A percentile compares a stretch with the other conserved stretches of the same genome.
These are phyloP conservation scores for Drosophila dives DNA, from an alignment of 2,888 invertebrate genomes.

Conservation along the genomic window DNA sequence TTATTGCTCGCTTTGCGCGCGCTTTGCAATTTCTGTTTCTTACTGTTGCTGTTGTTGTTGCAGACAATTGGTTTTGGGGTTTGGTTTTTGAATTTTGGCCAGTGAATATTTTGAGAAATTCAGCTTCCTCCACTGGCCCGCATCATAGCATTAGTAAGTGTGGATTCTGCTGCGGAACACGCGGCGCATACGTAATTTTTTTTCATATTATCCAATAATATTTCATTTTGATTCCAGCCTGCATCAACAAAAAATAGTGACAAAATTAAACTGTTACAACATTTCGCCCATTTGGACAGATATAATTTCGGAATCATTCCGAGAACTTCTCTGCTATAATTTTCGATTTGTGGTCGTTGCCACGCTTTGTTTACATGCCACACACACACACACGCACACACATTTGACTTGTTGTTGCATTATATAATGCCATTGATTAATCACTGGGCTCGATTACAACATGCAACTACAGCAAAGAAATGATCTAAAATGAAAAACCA, in stretches of 20 bases:
- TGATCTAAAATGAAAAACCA: conserved; percentile 54
- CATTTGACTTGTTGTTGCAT: conserved; percentile 22
- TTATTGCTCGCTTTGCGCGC: conserved; percentile 52
- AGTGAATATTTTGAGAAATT: conserved; percentile 44
- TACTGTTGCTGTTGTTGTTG: conserved; percentile 5
- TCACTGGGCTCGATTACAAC: conserved; percentile 48
- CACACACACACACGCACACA: not conserved
- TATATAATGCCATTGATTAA: conserved; percentile 47
- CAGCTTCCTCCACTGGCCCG: conserved; percentile 1
- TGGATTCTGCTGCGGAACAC: conserved; percentile 16
- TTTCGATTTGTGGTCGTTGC: not conserved
- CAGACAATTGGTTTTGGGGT: conserved; percentile 42
- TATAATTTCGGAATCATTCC: conserved; percentile 17
- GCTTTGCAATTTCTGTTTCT: conserved; percentile 30
- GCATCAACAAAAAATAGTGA: not conserved
- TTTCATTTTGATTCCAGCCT: conserved; percentile 26
- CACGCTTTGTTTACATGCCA: conserved; percentile 8
- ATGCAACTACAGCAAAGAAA: conserved; percentile 41
- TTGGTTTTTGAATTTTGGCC: conserved; percentile 19
- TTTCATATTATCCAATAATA: conserved; percentile 17
- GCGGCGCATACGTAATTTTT: conserved; percentile 45
- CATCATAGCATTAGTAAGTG: conserved; percentile 28
- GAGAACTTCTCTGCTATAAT: conserved; percentile 13
- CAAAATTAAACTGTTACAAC: conserved; percentile 2
- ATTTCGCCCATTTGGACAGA: not conserved